Evolutionary conservation across 2,797 vertebrate species (phyloP).

Genomic region (Arnoldichthys spilopterus): DNA sequence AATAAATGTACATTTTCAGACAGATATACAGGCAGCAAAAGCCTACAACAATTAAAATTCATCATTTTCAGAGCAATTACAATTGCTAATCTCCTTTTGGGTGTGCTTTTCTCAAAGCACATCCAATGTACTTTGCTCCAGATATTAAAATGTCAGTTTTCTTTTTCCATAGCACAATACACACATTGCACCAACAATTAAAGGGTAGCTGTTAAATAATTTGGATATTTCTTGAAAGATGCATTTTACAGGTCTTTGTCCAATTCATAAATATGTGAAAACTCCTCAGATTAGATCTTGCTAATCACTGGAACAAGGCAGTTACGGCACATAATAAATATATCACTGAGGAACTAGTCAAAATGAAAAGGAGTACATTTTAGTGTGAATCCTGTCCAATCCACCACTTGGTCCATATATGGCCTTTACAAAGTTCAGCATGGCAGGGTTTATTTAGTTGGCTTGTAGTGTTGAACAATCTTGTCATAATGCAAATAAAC

Average conservation of each 20-base stretch:
- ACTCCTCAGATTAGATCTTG: not conserved
- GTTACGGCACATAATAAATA: not conserved
- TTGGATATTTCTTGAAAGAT: not conserved
- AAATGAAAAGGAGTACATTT: not conserved
- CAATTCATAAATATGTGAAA: not conserved
- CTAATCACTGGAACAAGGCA: not conserved
- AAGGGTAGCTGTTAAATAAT: not conserved
- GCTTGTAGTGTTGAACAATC: not conserved
- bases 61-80: not conserved
- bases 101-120: not conserved
- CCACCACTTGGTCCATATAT: too few species aligned
- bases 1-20: conserved; percentile 40
- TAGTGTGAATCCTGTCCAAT: not conserved
- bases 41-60: conserved; percentile 5
- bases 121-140: not conserved
- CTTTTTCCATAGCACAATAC: not conserved
- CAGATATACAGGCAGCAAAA: not conserved
- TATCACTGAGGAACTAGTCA: not conserved
- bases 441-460: not conserved
- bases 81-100: not conserved
- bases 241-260: not conserved
- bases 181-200: not conserved
- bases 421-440: not conserved
- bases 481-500: not conserved
- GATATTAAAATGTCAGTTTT: not conserved